phyloP scores from a whole-genome alignment of 2,113 vertebrate species.

The Notothenia rossii region DNA sequence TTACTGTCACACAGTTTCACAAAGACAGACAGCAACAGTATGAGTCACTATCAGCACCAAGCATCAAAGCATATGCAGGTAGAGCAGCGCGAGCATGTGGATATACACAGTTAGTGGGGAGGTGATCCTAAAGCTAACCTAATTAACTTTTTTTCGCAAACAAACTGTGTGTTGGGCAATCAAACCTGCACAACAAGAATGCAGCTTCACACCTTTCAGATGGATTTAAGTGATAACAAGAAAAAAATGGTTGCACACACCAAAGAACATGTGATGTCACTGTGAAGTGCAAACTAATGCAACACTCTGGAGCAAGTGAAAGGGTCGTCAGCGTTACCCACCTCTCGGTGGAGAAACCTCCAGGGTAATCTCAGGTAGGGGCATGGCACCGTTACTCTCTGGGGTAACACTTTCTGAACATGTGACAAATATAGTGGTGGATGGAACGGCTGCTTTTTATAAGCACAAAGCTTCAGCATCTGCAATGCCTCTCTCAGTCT shows the following conservation, averaged over 20 bases:
- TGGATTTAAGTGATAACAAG: slow-evolving; percentile 50
- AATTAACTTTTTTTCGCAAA: slow-evolving; percentile 19
- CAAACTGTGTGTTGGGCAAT: slow-evolving; percentile 24
- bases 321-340: slow-evolving; percentile 72
- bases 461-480: slow-evolving; percentile 77
- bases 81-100: slow-evolving; percentile 17
- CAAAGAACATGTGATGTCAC: slow-evolving; percentile 78
- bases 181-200: slow-evolving; percentile 56
- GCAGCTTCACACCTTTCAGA: slow-evolving; percentile 58
- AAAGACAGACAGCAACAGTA: slow-evolving; percentile 45
- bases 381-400: slow-evolving; percentile 75
- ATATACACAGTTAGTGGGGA: slow-evolving; percentile 32
- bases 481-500: background rate
- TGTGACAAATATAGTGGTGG: slow-evolving; percentile 83
- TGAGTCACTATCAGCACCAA: slow-evolving; percentile 49
- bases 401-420: slow-evolving; percentile 83
- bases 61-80: slow-evolving; percentile 41
- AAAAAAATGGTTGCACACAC: slow-evolving; percentile 64
- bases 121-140: slow-evolving; percentile 26
- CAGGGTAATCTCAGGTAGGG: slow-evolving; percentile 80
- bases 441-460: slow-evolving; percentile 78
- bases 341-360: slow-evolving; percentile 84
- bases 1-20: slow-evolving; percentile 40
- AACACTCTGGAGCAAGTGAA: background rate
- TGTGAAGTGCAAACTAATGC: slow-evolving; percentile 54